A percentile compares a stretch with the other conserved stretches of the same genome.
phyloP scores from a whole-genome alignment of 1,140 invertebrate genomes.

The Rhynchophorus ferrugineus region DNA sequence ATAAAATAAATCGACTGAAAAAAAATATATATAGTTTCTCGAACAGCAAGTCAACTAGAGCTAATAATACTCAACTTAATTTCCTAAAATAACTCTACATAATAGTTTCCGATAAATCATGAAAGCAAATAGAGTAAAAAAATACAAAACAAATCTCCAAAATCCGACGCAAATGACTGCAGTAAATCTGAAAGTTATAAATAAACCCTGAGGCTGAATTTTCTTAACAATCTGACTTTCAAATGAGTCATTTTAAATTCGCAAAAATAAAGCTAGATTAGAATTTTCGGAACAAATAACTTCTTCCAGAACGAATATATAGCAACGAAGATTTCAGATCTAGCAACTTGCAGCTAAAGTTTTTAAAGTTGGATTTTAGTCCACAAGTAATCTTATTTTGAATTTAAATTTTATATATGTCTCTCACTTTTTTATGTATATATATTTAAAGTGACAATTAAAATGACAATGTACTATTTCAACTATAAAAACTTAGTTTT shows the following conservation, averaged over 20 bases:
- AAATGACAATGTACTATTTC: too few relatives aligned
- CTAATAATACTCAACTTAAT: too few relatives aligned
- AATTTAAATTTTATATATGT: background rate
- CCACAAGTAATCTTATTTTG: background rate
- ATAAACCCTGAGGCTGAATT: constrained; percentile 7
- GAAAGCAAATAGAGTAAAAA: background rate
- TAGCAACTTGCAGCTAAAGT: background rate
- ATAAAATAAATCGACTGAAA: too few relatives aligned
- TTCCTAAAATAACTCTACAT: too few relatives aligned
- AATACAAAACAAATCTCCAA: background rate
- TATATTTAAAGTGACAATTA: too few relatives aligned
- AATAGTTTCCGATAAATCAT: background rate
- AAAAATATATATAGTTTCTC: too few relatives aligned
- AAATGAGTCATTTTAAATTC: constrained; percentile 12
- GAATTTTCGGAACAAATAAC: background rate
- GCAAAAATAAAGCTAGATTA: constrained; percentile 11
- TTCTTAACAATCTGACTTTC: constrained; percentile 13
- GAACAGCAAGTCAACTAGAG: too few relatives aligned
- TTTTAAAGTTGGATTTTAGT: background rate
- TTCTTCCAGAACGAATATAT: background rate
- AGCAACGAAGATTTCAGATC: background rate
- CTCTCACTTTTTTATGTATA: too few relatives aligned
- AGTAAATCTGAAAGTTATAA: constrained; percentile 11
- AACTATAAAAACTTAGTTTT: too few relatives aligned
- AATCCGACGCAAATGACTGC: background rate